Evolutionary conservation across 2,888 invertebrate species (phyloP).

Genomic region (Lithophane semibrunnea): DNA sequence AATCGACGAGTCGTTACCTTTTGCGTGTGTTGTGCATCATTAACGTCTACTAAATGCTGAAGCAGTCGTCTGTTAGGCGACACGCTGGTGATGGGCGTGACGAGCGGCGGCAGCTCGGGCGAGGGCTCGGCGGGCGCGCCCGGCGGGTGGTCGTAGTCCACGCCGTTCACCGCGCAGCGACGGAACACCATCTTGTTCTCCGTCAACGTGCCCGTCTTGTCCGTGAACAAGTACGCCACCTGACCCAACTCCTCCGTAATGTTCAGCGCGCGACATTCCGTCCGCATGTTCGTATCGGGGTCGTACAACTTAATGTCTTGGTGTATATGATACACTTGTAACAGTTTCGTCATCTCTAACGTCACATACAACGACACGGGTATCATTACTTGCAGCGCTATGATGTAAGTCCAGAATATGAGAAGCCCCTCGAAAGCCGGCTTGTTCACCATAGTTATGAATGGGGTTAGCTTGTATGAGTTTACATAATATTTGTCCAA

Average conservation of each 20-base stretch:
- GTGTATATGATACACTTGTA: slow-evolving; percentile 98
- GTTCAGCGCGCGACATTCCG: slow-evolving; percentile 97
- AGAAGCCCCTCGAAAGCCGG: slow-evolving; percentile 94
- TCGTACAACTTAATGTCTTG: slow-evolving; percentile 97
- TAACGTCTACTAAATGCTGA: slow-evolving; percentile 83
- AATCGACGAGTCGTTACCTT: slow-evolving; percentile 72
- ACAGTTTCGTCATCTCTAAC: slow-evolving; percentile 98
- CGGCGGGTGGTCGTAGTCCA: slow-evolving; percentile 96
- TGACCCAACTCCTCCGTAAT: slow-evolving; percentile 99
- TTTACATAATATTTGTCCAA: slow-evolving; percentile 89
- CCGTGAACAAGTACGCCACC: slow-evolving; percentile 97
- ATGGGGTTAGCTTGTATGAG: slow-evolving; percentile 91
- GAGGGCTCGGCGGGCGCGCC: slow-evolving; percentile 93
- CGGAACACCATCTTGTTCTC: slow-evolving; percentile 99
- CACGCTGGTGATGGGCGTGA: slow-evolving; percentile 86
- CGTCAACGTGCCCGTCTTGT: slow-evolving; percentile 99
- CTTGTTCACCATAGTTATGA: slow-evolving; percentile 91
- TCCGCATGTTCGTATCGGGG: slow-evolving; percentile 93
- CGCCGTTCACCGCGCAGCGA: slow-evolving; percentile 96
- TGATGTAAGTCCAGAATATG: slow-evolving; percentile 98
- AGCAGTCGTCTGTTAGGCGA: slow-evolving; percentile 85
- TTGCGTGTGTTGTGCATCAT: slow-evolving; percentile 91
- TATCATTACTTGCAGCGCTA: slow-evolving; percentile 99
- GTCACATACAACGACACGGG: slow-evolving; percentile 99
- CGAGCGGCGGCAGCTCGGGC: slow-evolving; percentile 85